A percentile compares a stretch with the other conserved stretches of the same genome.
phyloP scores from a whole-genome alignment of 2,888 invertebrate species.

The Drosophila bunnanda region DNA sequence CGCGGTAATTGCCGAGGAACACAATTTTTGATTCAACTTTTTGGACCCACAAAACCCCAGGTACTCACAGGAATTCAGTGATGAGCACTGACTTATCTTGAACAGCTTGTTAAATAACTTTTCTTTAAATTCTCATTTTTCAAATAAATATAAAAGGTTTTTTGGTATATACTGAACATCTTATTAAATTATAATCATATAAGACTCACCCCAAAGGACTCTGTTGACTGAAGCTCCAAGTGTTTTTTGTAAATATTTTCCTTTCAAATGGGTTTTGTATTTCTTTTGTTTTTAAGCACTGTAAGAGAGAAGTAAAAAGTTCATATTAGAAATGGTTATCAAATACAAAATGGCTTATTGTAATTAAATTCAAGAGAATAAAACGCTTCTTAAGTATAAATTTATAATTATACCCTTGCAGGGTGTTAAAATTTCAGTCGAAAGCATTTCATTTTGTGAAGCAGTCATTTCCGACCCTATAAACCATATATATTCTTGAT shows the following conservation, averaged over 20 bases:
- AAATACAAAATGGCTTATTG: neutral
- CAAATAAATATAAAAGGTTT: neutral
- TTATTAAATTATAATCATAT: neutral
- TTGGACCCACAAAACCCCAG: constrained; percentile 29
- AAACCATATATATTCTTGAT: too few relatives aligned
- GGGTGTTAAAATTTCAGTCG: too few relatives aligned
- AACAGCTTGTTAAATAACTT: neutral
- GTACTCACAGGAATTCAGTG: constrained; percentile 6
- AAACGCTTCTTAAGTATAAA: neutral
- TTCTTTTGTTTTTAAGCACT: neutral
- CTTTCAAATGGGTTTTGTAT: neutral
- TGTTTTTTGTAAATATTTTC: neutral
- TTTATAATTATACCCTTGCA: too few relatives aligned
- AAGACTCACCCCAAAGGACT: neutral
- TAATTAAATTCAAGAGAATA: neutral
- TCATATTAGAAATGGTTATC: neutral
- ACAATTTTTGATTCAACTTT: constrained; percentile 76
- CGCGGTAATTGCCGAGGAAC: constrained; percentile 64
- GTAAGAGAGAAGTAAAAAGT: neutral
- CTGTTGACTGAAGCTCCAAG: neutral
- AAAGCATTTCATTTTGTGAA: too few relatives aligned
- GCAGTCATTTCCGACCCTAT: too few relatives aligned
- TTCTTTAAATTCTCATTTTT: neutral
- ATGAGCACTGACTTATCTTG: constrained; percentile 1
- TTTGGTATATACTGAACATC: neutral